phyloP scores from a whole-genome alignment of 2,797 vertebrate genomes.

The Cephalopachus bancanus region DNA sequence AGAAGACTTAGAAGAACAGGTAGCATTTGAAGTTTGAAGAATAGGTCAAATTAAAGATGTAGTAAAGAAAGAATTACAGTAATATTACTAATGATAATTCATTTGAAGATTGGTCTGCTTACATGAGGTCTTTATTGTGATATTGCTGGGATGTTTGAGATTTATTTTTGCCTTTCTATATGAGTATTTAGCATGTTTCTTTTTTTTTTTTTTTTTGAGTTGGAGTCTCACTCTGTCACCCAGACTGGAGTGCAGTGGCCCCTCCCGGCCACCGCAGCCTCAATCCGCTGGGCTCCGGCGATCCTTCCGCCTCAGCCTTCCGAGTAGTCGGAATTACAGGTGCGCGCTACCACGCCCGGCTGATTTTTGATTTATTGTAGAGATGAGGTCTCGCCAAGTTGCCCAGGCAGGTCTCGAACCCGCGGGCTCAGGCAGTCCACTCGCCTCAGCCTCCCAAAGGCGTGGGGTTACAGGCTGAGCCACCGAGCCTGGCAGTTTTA shows the following conservation, averaged over 20 bases:
- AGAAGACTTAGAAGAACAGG: neutral
- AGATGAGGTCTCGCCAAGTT: neutral
- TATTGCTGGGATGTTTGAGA: slow-evolving; percentile 30
- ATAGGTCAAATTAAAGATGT: slow-evolving; percentile 30
- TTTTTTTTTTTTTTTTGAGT: neutral
- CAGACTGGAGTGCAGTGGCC: neutral
- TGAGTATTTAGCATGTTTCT: fast-evolving
- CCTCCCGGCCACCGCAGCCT: neutral
- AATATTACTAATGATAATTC: slow-evolving; percentile 16
- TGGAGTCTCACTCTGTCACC: neutral
- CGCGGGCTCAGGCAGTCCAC: neutral
- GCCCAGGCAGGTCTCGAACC: neutral
- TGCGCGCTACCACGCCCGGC: neutral
- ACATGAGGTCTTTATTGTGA: neutral
- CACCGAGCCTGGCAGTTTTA: neutral
- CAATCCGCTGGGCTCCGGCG: neutral
- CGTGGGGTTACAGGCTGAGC: neutral
- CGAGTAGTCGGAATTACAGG: neutral
- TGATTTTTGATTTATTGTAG: neutral
- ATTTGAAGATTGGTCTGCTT: slow-evolving; percentile 52
- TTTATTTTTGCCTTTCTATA: slow-evolving; percentile 42
- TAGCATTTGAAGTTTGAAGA: slow-evolving; percentile 52
- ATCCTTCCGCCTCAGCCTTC: neutral
- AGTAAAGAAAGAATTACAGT: neutral
- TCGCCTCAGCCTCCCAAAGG: neutral